Evolutionary conservation across 2,113 vertebrate species (phyloP), one percentile per base, ranked within the genome.

Genomic region (Rhabdomys dilectus): DNA sequence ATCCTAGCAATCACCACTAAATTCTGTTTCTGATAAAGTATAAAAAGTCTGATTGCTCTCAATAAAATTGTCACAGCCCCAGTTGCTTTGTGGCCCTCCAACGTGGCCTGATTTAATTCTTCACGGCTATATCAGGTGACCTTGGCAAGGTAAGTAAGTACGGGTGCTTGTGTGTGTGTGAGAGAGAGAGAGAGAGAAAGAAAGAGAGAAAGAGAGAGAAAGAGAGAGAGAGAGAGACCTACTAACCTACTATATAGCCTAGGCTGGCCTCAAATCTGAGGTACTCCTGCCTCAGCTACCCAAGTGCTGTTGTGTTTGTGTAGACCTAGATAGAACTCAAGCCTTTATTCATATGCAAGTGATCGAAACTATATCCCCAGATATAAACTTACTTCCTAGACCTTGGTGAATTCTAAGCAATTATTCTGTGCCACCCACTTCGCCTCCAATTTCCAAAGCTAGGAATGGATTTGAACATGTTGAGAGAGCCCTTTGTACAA

Each of bases 371-470:
- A 45, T 19, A 60, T 13, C 42, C 86, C 2, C 62, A 34, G 39
- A 70, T n/a, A 62, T 13, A 88, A 86, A 31, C n/a, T 53, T 66
- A 64, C 39, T 48, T 58, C 45, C 82, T 17, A 94, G 70, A 92
- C 26, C 31, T 92, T 48, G 42, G 68, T n/a, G 92, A 92, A 93
- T 31, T 78, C 91, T 51, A 48, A 90, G 91, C n/a, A 56, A 70
- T 73, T 56, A n/a, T 11, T 42, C 29, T 45, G 24, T 48, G 24
- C 45, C 39, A 81, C 80, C 36, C 31, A 1, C 51, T 39, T 53
- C 62, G 36, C 29, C 66, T 34, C 34, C 42, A 66, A 34, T 62
- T 80, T 80, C 73, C 75, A 93, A 62, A 93, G 34, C 26, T 60
- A 36, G 68, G 24, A 26, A 45, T 10, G 53, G 78, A 45, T 42